Base-by-base conservation (phyloP, 2,797 vertebrate species). In the Toxotes lorentzi region DNA sequence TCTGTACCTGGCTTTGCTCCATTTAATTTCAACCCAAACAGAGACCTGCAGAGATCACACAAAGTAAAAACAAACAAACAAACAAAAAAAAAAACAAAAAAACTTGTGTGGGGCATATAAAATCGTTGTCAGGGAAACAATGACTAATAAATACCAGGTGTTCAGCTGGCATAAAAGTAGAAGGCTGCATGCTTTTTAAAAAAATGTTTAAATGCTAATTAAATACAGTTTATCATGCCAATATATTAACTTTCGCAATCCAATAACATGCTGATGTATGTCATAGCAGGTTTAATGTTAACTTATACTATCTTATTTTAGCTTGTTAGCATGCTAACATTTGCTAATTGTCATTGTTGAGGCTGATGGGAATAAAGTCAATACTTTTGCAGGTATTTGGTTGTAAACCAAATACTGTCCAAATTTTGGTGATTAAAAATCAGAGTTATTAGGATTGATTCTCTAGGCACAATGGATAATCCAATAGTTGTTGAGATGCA, bases 11-110 rank as follows among this genome's bases (percentile, higher is more conserved):
- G 19, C 8, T 10, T 3, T 32, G 27, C 34, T 43, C 41, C 23
- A 19, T 34, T 11, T 23, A 30, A 67, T 60, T 43, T 14, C 7
- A 47, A 47, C 41, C 16, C 21, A 30, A 57, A 24, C 51, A 54
- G 24, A 27, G 24, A 30, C 7, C 5, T n/a, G n/a, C n/a, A n/a
- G n/a, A 35, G 41, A 64, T 70, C 59, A 64, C 4, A 21, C 16
- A 13, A 45, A 27, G 56, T 57, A 27, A 41, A 68, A 68, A 67
- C 14, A 53, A 27, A 27, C n/a, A n/a, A n/a, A n/a, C n/a, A n/a
- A n/a, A n/a, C n/a, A n/a, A n/a, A n/a, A n/a, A n/a, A n/a, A n/a
- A n/a, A n/a, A n/a, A n/a, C n/a, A 27, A 27, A 27, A 27, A 27
- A 27, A 27, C 12, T 45, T 24, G 14, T 12, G n/a, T 62, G 30